Conservation (phyloP, 2,113 vertebrate genomes). For the Nerophis lumbriciformis region DNA sequence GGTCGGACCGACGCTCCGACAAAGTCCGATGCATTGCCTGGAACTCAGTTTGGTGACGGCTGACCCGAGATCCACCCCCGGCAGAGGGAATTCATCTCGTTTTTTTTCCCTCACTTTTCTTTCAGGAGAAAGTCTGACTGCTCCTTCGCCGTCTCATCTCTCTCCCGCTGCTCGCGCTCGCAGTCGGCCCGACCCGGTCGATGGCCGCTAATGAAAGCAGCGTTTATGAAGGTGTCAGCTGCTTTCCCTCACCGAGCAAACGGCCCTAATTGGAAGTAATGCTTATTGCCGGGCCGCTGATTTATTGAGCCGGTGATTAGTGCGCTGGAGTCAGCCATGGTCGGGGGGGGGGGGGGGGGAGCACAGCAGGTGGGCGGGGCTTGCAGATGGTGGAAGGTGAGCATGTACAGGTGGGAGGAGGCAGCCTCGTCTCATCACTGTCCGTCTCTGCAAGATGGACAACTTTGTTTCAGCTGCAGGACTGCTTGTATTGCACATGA, state of each 20-base stretch:
- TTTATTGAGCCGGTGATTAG: conserved; percentile 55
- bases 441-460: too few relatives aligned
- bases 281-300: conserved; percentile 51
- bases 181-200: conserved; percentile 32
- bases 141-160: not conserved
- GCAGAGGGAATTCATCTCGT: conserved; percentile 39
- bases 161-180: conserved; percentile 16
- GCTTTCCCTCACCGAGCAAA: conserved; percentile 43
- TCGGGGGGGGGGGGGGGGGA: not conserved
- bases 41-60: not conserved
- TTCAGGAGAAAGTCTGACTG: not conserved
- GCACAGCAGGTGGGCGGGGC: not conserved
- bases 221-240: conserved; percentile 62
- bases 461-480: too few relatives aligned
- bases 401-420: not conserved
- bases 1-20: too few relatives aligned
- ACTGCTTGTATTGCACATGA: too few relatives aligned
- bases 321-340: conserved; percentile 36
- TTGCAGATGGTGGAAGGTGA: conserved; percentile 1
- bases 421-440: too few relatives aligned
- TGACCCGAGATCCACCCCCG: conserved; percentile 49
- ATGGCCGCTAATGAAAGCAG: conserved; percentile 53
- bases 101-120: not conserved
- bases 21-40: too few relatives aligned
- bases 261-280: conserved; percentile 55